phyloP scores from a whole-genome alignment of 2,888 invertebrate species.

The Lordiphosa andalusiaca region DNA sequence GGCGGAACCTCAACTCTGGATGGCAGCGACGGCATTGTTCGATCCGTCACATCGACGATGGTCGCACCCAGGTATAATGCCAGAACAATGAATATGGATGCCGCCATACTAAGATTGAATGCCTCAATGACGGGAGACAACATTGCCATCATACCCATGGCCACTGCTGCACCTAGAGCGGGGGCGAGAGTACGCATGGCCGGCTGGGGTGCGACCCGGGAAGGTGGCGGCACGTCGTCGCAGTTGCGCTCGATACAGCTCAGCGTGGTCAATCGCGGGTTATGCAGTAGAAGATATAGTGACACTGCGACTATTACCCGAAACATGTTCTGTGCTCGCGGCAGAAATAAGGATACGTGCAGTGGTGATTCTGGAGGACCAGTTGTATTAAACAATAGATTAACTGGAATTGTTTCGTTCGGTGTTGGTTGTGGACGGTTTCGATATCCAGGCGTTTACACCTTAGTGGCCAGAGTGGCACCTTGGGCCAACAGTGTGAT shows the following conservation, averaged over 20 bases:
- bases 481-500: slow-evolving; percentile 26
- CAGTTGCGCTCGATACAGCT: slow-evolving; percentile 28
- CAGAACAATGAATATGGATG: slow-evolving; percentile 46
- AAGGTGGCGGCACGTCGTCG: slow-evolving; percentile 33
- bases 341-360: slow-evolving; percentile 57
- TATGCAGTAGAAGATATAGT: slow-evolving; percentile 25
- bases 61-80: slow-evolving; percentile 25
- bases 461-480: slow-evolving; percentile 52
- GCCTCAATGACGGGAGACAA: slow-evolving; percentile 42
- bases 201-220: slow-evolving; percentile 58
- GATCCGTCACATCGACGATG: slow-evolving; percentile 17
- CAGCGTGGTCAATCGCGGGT: neutral
- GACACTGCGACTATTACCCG: slow-evolving; percentile 34
- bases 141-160: slow-evolving; percentile 40
- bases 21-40: slow-evolving; percentile 33
- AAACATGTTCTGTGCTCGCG: slow-evolving; percentile 62
- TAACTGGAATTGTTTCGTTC: slow-evolving; percentile 85
- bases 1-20: slow-evolving; percentile 45
- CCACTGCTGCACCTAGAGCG: slow-evolving; percentile 8
- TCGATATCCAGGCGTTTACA: slow-evolving; percentile 88
- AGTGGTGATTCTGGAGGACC: slow-evolving; percentile 75
- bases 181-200: slow-evolving; percentile 33
- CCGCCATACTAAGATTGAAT: slow-evolving; percentile 44
- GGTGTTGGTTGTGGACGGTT: slow-evolving; percentile 78
- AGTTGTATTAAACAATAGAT: slow-evolving; percentile 31